phyloP scores from a whole-genome alignment of 2,888 invertebrate species.

The Nephrotoma appendiculata region DNA sequence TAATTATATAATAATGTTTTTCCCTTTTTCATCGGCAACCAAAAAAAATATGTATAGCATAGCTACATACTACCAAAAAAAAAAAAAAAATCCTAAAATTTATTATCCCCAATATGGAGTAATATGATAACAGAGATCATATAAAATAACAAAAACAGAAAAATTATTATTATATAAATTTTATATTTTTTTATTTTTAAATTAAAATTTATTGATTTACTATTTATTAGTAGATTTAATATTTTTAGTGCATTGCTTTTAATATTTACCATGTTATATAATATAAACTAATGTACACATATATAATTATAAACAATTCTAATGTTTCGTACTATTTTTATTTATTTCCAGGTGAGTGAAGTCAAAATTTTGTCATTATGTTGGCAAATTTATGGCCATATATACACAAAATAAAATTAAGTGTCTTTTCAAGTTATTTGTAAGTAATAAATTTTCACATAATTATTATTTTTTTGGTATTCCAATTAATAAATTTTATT shows the following conservation, averaged over 20 bases:
- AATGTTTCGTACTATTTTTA: background rate
- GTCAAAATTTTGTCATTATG: background rate
- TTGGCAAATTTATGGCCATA: background rate
- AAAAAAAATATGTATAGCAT: background rate
- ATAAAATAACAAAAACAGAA: background rate
- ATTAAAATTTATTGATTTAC: background rate
- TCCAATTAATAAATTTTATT: background rate
- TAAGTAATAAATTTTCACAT: background rate
- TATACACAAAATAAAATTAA: background rate
- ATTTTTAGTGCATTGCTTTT: background rate
- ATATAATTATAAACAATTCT: background rate
- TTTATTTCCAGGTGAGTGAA: background rate
- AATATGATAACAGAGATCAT: conserved; percentile 9
- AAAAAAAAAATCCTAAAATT: background rate
- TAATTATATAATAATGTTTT: background rate
- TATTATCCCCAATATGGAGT: conserved; percentile 9
- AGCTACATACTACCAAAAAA: background rate
- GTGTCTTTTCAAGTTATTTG: background rate
- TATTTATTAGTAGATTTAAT: background rate
- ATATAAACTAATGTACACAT: background rate
- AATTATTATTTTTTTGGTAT: background rate
- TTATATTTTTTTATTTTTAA: background rate
- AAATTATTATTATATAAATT: background rate
- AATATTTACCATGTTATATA: background rate
- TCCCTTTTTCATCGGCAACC: background rate